Conservation (phyloP, 2,888 invertebrate species). For the Andrena haemorrhoa region DNA sequence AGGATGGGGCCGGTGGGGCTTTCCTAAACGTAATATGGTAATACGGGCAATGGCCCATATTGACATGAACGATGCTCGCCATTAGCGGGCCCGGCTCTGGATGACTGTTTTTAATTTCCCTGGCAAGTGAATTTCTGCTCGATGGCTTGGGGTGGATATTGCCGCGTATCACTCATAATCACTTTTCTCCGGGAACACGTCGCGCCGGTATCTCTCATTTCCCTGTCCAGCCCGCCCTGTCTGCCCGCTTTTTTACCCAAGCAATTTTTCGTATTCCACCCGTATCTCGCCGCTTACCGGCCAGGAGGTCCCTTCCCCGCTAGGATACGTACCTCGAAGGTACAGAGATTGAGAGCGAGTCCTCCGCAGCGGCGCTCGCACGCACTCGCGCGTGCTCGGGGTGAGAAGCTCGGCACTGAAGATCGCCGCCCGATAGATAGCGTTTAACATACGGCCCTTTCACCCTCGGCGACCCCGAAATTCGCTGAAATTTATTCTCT, state of each 20-base stretch:
- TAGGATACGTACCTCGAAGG: neutral
- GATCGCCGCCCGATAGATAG: slow-evolving; percentile 50
- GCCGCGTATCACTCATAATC: slow-evolving; percentile 84
- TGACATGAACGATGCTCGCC: slow-evolving; percentile 85
- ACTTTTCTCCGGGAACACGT: slow-evolving; percentile 73
- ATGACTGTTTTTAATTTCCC: slow-evolving; percentile 85
- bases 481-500: slow-evolving; percentile 59
- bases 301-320: slow-evolving; percentile 8
- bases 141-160: slow-evolving; percentile 82
- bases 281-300: slow-evolving; percentile 18
- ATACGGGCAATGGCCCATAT: slow-evolving; percentile 85
- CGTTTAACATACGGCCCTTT: slow-evolving; percentile 45
- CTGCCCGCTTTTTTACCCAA: slow-evolving; percentile 26
- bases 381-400: slow-evolving; percentile 5
- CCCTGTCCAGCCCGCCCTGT: slow-evolving; percentile 19
- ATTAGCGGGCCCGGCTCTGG: slow-evolving; percentile 81
- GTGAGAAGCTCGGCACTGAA: slow-evolving; percentile 21
- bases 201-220: slow-evolving; percentile 56
- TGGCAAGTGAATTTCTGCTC: slow-evolving; percentile 83
- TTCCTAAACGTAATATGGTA: slow-evolving; percentile 83
- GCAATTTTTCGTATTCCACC: slow-evolving; percentile 20
- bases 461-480: slow-evolving; percentile 49
- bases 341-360: neutral
- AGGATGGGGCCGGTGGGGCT: slow-evolving; percentile 67
- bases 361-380: neutral